Conservation (phyloP, 2,113 vertebrate species). For the Clarias batrachus region DNA sequence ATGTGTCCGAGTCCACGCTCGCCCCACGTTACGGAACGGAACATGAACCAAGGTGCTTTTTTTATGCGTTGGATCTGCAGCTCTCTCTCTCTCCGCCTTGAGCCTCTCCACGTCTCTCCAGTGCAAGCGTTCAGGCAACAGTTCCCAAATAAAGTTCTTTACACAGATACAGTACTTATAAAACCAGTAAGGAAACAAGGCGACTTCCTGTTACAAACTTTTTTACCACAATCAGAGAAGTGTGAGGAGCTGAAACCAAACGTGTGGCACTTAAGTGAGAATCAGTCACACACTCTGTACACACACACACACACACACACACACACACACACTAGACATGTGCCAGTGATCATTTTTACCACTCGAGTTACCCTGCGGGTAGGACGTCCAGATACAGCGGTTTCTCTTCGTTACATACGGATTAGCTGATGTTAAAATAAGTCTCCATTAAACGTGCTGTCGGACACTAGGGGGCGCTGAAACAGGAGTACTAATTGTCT, state of each 20-base stretch:
- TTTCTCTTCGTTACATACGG: background rate
- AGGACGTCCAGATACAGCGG: background rate
- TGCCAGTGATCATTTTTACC: background rate
- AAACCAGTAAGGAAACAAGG: constrained; percentile 59
- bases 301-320: constrained; percentile 66
- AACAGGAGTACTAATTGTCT: background rate
- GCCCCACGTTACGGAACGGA: background rate
- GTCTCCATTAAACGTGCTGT: background rate
- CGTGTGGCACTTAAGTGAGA: constrained; percentile 76
- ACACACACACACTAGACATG: constrained; percentile 64
- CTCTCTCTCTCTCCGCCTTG: background rate
- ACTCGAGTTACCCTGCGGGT: background rate
- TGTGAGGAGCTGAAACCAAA: constrained; percentile 65
- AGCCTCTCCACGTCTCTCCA: constrained; percentile 60
- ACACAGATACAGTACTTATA: constrained; percentile 76
- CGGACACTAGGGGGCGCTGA: background rate
- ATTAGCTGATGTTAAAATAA: background rate
- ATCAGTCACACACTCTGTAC: constrained; percentile 26
- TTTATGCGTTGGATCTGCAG: background rate
- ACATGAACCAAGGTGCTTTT: constrained; percentile 21
- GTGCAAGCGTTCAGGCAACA: constrained; percentile 70
- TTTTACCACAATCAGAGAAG: constrained; percentile 24
- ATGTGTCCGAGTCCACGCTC: constrained; percentile 28
- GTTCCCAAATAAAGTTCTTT: constrained; percentile 62
- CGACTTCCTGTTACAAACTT: constrained; percentile 25